Evolutionary conservation across 2,797 vertebrate genomes (phyloP), one percentile per base, ranked within the genome.

Genomic region (Clarias platycephalus): DNA sequence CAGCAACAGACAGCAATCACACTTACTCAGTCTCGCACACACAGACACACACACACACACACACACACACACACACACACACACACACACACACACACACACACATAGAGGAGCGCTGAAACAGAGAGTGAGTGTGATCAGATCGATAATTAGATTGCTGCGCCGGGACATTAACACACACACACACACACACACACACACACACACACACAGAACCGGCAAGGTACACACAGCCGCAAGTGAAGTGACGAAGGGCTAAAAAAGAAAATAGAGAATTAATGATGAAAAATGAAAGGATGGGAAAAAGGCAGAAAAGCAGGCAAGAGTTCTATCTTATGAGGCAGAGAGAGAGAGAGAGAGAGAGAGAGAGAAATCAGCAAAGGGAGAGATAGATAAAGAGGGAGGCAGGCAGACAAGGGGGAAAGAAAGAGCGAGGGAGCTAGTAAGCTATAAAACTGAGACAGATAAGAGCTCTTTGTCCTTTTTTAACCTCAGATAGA

Each of bases 61-160:
- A 13, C 40, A 75, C 71, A 74, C 67, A 34, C 72, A 86, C 22
- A 26, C 70, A 78, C 81, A 53, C 84, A 49, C 74, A 78, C 83
- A 37, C 74, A 60, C 75, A 60, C 34, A 26, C 40, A 20, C 75
- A 57, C 83, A 68, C 63, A 60, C 63, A 28, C 57, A 37, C 40
- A 71, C 26, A 40, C 3, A 34, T 15, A n/a, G 67, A 81, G 81
- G 77, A 83, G 82, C 31, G 76, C n/a, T 58, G 84, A 84, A 89
- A 87, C 88, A 84, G 83, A 85, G 84, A 83, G 60, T 15, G 81
- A 88, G 83, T 82, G 71, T 83, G 74, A 86, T 86, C 76, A 83
- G 83, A 85, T 85, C 85, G 83, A 88, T 87, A 87, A 90, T 86
- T 88, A 87, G 79, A 88, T 88, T 81, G 85, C 77, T 83, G 80